Base-by-base conservation (phyloP, 2,888 invertebrate genomes). In the Mythimna vitellina region DNA sequence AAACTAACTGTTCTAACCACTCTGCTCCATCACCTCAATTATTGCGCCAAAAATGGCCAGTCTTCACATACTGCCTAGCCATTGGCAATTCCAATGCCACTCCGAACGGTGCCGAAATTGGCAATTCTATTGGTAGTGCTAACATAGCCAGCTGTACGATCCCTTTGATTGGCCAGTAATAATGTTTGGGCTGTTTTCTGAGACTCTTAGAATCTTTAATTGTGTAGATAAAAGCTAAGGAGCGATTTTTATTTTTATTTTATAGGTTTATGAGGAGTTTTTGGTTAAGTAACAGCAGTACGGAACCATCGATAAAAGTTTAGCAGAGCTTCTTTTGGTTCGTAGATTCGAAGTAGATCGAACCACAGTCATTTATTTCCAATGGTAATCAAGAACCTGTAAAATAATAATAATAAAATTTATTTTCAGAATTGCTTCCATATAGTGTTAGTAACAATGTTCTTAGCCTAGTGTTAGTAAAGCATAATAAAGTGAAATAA, bases 61-160 rank as follows among this genome's bases (percentile, higher is more conserved):
- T 85, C 74, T 82, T 72, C 84, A 75, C 85, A 80, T 74, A 35
- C 57, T 70, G 66, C 54, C 70, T 65, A 67, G 53, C 79, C 69
- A 84, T 83, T 70, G 84, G 65, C 78, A 77, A 83, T 85, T 75
- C 68, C 42, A 63, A 51, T 76, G 64, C 70, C 69, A 73, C 76
- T 76, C 54, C 57, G 46, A 70, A 79, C 69, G 62, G 63, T 63
- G 14, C n/a, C 25, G 58, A 64, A 70, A 82, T 80, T 73, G 80
- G 32, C 82, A 82, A 73, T 82, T 82, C 78, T 76, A 75, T 65
- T 72, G 82, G 65, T 38, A 60, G 57, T 68, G 70, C 72, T 63
- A 77, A 79, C 79, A 70, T 64, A 57, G 58, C 57, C 22, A 10
- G 70, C 65, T 51, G 53, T 46, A 29, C 71, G 79, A 80, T 75